Conservation (phyloP, 2,888 invertebrate genomes). For the Bombylius major region DNA sequence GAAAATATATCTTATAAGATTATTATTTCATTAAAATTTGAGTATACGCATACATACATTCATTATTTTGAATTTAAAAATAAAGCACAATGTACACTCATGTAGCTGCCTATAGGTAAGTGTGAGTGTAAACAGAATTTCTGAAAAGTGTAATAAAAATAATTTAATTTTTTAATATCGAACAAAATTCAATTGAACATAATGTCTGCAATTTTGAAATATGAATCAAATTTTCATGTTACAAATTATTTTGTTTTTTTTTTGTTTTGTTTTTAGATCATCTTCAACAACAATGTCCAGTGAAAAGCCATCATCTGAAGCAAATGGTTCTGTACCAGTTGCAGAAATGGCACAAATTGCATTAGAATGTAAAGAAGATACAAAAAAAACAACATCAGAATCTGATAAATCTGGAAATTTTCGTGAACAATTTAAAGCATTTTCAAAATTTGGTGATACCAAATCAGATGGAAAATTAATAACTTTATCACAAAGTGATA, state of each 20-base stretch:
- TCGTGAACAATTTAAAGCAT: slow-evolving; percentile 61
- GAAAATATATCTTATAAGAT: too few species aligned
- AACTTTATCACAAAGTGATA: slow-evolving; percentile 81
- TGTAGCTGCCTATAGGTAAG: slow-evolving; percentile 18
- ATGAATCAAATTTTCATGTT: slow-evolving; percentile 12
- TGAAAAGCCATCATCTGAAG: neutral
- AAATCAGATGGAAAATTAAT: slow-evolving; percentile 77
- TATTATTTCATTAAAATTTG: too few species aligned
- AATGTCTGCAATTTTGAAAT: slow-evolving; percentile 11
- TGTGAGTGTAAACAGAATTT: too few species aligned
- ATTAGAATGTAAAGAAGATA: slow-evolving; percentile 21
- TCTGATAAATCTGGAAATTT: slow-evolving; percentile 35
- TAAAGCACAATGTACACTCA: slow-evolving; percentile 15
- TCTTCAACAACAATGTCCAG: slow-evolving; percentile 15
- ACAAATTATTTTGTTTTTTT: neutral
- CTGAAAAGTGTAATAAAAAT: too few species aligned
- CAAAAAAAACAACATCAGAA: slow-evolving; percentile 11
- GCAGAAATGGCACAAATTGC: slow-evolving; percentile 32
- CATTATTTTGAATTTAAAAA: neutral
- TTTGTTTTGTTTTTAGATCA: slow-evolving; percentile 13
- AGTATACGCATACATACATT: too few species aligned
- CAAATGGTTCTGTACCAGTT: slow-evolving; percentile 24
- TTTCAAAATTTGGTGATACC: slow-evolving; percentile 76
- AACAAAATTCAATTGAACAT: too few species aligned
- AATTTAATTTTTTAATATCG: too few species aligned